A percentile compares a stretch with the other conserved stretches of the same genome.
phyloP scores from a whole-genome alignment of 1,140 invertebrate species.

The Teleopsis dalmanni region DNA sequence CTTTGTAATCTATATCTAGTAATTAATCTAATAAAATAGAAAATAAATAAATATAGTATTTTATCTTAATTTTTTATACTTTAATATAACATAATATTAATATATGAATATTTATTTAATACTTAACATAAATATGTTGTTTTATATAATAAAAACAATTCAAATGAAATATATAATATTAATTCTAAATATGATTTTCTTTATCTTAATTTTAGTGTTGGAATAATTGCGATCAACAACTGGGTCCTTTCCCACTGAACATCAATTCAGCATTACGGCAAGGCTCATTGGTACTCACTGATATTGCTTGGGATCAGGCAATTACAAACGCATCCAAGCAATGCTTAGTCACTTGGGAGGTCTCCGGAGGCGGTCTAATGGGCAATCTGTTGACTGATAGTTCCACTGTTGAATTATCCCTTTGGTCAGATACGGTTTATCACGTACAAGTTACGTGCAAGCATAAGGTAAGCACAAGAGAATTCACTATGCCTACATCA shows the following conservation, averaged over 20 bases:
- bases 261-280: constrained; percentile 16
- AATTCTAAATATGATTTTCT: too few species aligned
- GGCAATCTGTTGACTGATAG: constrained; percentile 47
- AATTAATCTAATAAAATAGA: too few species aligned
- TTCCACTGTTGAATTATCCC: constrained; percentile 44
- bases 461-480: constrained; percentile 17
- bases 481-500: neutral
- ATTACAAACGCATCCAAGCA: constrained; percentile 18
- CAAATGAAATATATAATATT: neutral
- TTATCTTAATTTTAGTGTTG: constrained; percentile 17
- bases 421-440: constrained; percentile 47
- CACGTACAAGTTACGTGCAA: constrained; percentile 38
- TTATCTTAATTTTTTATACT: constrained; percentile 4
- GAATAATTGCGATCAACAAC: constrained; percentile 19
- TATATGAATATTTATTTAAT: neutral
- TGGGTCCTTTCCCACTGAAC: constrained; percentile 16
- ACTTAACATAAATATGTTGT: neutral
- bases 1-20: too few species aligned
- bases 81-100: neutral
- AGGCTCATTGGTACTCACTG: constrained; percentile 17
- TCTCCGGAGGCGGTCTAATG: constrained; percentile 46
- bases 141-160: neutral
- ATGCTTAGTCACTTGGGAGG: constrained; percentile 48
- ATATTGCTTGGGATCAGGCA: constrained; percentile 19
- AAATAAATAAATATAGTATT: too few species aligned